Percentiles rank a stretch among this genome's conserved stretches.
Conservation (phyloP, 2,888 invertebrate species). For the Disparrhopalites patrizii region DNA sequence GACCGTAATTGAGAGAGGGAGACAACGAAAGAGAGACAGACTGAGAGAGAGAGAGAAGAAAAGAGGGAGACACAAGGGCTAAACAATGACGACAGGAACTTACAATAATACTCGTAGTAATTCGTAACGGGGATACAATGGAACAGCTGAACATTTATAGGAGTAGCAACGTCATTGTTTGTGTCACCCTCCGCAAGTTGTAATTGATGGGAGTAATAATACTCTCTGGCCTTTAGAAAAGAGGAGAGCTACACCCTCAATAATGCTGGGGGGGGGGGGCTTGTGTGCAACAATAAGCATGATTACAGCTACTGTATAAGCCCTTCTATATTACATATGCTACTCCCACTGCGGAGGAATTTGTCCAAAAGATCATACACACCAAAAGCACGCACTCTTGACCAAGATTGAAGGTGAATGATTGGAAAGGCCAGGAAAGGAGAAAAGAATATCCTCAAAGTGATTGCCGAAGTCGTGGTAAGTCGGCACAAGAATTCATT, state of each 20-base stretch:
- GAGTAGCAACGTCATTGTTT: neutral
- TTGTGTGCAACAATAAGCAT: slow-evolving; percentile 8
- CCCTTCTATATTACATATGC: no score
- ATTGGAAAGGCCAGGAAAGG: slow-evolving; percentile 8
- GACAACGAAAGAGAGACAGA: neutral
- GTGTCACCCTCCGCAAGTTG: neutral
- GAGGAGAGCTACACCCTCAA: no score
- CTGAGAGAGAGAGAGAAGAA: slow-evolving; percentile 1
- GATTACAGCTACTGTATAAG: no score
- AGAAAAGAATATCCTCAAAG: no score
- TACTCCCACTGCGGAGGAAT: neutral
- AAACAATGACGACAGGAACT: neutral
- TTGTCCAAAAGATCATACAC: neutral
- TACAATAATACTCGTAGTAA: slow-evolving; percentile 2
- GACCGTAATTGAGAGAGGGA: neutral
- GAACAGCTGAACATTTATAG: slow-evolving; percentile 6
- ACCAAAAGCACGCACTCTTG: no score
- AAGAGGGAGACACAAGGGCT: neutral
- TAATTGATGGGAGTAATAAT: neutral
- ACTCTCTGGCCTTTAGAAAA: neutral
- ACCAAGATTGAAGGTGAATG: slow-evolving; percentile 11
- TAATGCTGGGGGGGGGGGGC: no score
- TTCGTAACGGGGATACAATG: neutral
- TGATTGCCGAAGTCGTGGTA: slow-evolving; percentile 22
- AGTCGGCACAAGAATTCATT: slow-evolving; percentile 23